A percentile compares a stretch with the other conserved stretches of the same genome.
phyloP scores from a whole-genome alignment of 2,113 vertebrate genomes.

The Oryctolagus cuniculus region mOryCun1.1 NC_091435.1:17402001-17402500 shows the following conservation, averaged over 20 bases:
- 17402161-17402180: not conserved
- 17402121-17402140: not conserved
- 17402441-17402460: conserved; percentile 85
- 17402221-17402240: conserved; percentile 10
- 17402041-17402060: not conserved
- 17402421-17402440: conserved; percentile 80
- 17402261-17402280: conserved; percentile 72
- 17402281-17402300: conserved; percentile 21
- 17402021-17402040: not conserved
- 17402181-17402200: conserved; percentile 19
- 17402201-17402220: not conserved
- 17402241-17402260: conserved; percentile 58
- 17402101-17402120: not conserved
- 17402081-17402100: not conserved
- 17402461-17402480: conserved; percentile 85
- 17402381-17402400: conserved; percentile 81
- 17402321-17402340: conserved; percentile 81
- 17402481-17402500: conserved; percentile 80
- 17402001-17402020: not conserved
- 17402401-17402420: conserved; percentile 78
- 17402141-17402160: not conserved
- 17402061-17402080: conserved; percentile 34
- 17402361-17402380: conserved; percentile 80
- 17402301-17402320: conserved; percentile 66
- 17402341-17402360: conserved; percentile 84